Evolutionary conservation across 2,113 vertebrate genomes (phyloP).

Genomic region (Corythoichthys haematopterus): DNA sequence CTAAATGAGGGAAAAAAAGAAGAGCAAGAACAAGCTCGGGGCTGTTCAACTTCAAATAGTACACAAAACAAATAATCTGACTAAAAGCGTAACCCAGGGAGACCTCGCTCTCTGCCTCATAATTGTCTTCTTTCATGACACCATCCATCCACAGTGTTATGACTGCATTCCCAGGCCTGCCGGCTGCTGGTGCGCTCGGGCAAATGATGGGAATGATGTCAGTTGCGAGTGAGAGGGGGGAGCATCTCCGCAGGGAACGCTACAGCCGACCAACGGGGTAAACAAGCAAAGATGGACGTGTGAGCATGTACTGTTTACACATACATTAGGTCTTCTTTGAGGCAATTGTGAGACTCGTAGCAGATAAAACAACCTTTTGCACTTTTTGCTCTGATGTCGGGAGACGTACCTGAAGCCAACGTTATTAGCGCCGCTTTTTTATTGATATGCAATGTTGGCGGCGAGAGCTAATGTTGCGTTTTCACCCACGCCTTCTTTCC

Average conservation of each 20-base stretch:
- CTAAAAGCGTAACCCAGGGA: constrained; percentile 75
- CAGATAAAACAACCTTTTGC: constrained; percentile 73
- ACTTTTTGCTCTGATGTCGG: constrained; percentile 60
- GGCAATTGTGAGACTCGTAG: constrained; percentile 67
- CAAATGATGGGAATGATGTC: constrained; percentile 55
- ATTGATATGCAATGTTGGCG: constrained; percentile 61
- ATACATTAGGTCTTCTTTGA: constrained; percentile 58
- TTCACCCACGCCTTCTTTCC: constrained; percentile 68
- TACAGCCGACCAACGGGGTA: constrained; percentile 63
- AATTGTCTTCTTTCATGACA: constrained; percentile 77
- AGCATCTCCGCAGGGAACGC: constrained; percentile 65
- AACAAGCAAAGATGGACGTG: constrained; percentile 54
- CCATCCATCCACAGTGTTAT: constrained; percentile 74
- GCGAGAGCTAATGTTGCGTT: constrained; percentile 35
- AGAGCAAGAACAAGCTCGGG: constrained; percentile 57
- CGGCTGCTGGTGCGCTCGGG: constrained; percentile 61
- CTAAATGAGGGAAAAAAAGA: constrained; percentile 15
- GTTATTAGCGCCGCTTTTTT: constrained; percentile 49
- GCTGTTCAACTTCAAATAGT: constrained; percentile 76
- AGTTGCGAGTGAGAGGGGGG: constrained; percentile 43
- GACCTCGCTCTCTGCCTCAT: constrained; percentile 70
- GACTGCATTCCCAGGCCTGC: constrained; percentile 69
- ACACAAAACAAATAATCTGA: constrained; percentile 76
- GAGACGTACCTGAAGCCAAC: constrained; percentile 66
- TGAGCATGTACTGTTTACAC: constrained; percentile 10